A percentile compares a stretch with the other conserved stretches of the same genome.
These are phyloP conservation scores for Charaxes varanes DNA, from an alignment of 1,140 invertebrate species.

Conservation along the genomic window DNA sequence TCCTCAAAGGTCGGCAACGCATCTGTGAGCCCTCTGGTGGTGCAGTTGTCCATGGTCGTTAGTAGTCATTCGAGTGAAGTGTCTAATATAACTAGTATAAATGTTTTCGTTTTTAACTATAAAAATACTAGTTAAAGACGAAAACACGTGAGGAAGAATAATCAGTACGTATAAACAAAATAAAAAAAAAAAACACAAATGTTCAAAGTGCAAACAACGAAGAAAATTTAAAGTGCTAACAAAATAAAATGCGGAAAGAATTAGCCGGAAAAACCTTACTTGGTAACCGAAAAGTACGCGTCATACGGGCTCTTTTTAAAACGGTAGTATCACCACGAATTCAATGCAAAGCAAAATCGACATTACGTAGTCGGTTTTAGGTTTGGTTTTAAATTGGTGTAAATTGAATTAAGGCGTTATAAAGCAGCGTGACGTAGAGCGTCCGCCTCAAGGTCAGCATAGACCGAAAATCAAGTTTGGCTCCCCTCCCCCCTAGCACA, in stretches of 20 bases:
- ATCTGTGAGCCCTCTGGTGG: no score
- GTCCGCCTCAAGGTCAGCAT: conserved; percentile 68
- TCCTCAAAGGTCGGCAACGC: no score
- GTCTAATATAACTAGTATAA: no score
- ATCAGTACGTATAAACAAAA: no score
- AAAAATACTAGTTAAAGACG: no score
- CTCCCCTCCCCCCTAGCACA: conserved; percentile 27
- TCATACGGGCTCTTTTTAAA: conserved; percentile 10
- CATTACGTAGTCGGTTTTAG: conserved; percentile 12
- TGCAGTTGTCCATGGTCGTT: no score
- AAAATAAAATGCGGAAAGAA: conserved; percentile 58
- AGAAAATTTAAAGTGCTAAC: conserved; percentile 32
- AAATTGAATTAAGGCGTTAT: conserved; percentile 52
- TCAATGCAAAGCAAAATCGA: conserved; percentile 9
- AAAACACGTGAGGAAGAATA: no score
- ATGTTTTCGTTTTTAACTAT: no score
- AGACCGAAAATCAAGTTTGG: conserved; percentile 72
- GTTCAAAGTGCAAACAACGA: conserved; percentile 14
- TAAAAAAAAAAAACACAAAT: no score
- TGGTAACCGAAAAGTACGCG: conserved; percentile 25
- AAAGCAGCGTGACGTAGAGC: conserved; percentile 62
- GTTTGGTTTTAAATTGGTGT: conserved; percentile 16
- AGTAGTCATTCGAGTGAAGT: no score
- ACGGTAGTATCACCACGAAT: background rate
- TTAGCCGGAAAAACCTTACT: conserved; percentile 61